Percentiles rank a stretch among this genome's conserved stretches.
Evolutionary conservation across 2,888 invertebrate genomes (phyloP).

Genomic region (Dasypolia templi): DNA sequence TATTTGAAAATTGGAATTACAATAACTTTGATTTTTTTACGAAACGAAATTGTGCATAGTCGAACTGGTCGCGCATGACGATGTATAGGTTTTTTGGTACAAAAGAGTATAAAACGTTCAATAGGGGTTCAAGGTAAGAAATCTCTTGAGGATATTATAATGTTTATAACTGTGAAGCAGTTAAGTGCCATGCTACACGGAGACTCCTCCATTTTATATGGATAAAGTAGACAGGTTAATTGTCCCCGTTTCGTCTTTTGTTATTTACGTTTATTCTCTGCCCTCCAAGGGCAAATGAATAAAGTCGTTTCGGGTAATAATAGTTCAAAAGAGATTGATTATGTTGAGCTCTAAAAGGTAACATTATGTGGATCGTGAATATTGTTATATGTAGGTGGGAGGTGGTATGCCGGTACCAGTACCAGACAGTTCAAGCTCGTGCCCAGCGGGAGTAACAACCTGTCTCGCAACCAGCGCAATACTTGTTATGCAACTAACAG

Average conservation of each 20-base stretch:
- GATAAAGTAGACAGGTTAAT: slow-evolving; percentile 64
- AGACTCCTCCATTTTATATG: slow-evolving; percentile 53
- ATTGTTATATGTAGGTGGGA: background rate
- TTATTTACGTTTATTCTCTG: slow-evolving; percentile 61
- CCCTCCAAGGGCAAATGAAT: slow-evolving; percentile 47
- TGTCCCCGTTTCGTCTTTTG: slow-evolving; percentile 57
- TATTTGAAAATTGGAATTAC: slow-evolving; percentile 8
- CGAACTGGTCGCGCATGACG: slow-evolving; percentile 24
- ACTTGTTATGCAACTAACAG: slow-evolving; percentile 71
- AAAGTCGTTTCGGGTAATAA: slow-evolving; percentile 37
- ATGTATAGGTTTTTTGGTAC: slow-evolving; percentile 42
- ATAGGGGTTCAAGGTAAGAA: slow-evolving; percentile 56
- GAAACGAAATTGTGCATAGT: background rate
- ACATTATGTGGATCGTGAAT: slow-evolving; percentile 19
- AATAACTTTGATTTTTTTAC: slow-evolving; percentile 9
- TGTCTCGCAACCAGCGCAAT: slow-evolving; percentile 46
- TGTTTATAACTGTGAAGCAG: slow-evolving; percentile 56
- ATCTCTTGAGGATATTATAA: slow-evolving; percentile 62
- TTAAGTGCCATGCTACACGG: slow-evolving; percentile 47
- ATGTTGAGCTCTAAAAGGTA: background rate
- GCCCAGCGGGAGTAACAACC: slow-evolving; percentile 58
- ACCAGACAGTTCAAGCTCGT: slow-evolving; percentile 10
- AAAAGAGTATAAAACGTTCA: slow-evolving; percentile 29
- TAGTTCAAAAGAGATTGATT: slow-evolving; percentile 42
- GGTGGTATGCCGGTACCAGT: background rate